phyloP scores from a whole-genome alignment of 2,113 vertebrate species.

The Sclerurus mexicanus region DNA sequence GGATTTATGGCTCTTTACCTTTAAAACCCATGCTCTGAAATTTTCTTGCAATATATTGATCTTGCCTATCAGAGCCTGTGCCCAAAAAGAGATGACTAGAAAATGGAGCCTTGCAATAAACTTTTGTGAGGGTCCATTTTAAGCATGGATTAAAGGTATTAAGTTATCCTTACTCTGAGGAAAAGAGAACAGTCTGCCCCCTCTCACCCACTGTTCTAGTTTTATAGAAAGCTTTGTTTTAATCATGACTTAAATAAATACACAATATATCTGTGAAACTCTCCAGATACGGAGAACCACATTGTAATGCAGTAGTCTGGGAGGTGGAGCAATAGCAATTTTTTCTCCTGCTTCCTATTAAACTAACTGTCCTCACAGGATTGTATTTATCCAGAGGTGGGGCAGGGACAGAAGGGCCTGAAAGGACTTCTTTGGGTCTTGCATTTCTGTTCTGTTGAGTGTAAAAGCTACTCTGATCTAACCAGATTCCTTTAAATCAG shows the following conservation, averaged over 20 bases:
- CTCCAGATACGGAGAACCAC: conserved; percentile 6
- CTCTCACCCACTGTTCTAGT: neutral
- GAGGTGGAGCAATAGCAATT: conserved; percentile 9
- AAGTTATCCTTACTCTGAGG: neutral
- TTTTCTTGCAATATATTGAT: neutral
- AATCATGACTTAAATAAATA: conserved; percentile 15
- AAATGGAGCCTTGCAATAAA: neutral
- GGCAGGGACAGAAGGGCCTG: neutral
- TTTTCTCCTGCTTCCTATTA: conserved; percentile 31
- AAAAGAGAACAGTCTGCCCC: neutral
- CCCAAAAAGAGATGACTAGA: neutral
- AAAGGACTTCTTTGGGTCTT: neutral
- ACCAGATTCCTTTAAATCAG: neutral
- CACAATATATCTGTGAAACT: conserved; percentile 7
- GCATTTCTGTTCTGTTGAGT: neutral
- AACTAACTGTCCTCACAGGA: conserved; percentile 17
- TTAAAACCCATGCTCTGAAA: neutral
- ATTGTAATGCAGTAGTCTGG: neutral
- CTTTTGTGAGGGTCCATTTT: neutral
- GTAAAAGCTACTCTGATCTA: neutral
- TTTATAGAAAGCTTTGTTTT: conserved; percentile 1
- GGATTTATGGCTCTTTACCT: fast-evolving
- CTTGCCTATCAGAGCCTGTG: neutral
- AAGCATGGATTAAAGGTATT: neutral
- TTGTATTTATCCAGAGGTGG: neutral